phyloP scores from a whole-genome alignment of 37 sponge, comb jelly and placozoan species.

The Halichondria panicea region DNA sequence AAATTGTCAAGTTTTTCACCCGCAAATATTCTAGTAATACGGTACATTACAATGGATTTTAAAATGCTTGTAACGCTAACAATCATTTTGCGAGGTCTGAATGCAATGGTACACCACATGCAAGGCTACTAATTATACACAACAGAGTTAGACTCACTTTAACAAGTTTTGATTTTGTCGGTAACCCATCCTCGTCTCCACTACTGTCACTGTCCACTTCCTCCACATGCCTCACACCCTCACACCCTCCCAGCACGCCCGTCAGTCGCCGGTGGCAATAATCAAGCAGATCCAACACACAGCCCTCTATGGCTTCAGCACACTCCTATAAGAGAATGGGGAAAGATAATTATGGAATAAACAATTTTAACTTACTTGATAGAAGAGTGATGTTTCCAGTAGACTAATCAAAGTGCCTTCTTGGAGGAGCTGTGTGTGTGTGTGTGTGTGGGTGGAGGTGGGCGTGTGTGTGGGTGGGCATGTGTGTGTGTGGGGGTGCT shows the following conservation, averaged over 20 bases:
- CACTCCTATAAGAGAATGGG: constrained; percentile 44
- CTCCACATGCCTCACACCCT: neutral
- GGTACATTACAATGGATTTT: no score
- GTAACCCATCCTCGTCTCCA: constrained; percentile 6
- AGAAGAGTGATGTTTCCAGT: constrained; percentile 73
- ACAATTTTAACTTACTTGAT: constrained; percentile 36
- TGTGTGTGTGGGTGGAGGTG: neutral
- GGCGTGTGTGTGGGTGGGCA: neutral
- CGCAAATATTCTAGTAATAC: no score
- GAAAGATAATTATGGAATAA: neutral
- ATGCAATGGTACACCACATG: no score
- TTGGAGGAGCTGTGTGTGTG: constrained; percentile 56
- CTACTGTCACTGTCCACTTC: neutral
- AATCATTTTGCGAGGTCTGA: no score
- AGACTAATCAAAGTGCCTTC: constrained; percentile 71
- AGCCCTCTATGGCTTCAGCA: constrained; percentile 53
- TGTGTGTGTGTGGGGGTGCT: neutral
- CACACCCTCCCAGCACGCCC: constrained; percentile 20
- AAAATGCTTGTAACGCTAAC: no score
- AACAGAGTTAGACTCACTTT: no score
- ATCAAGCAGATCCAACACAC: constrained; percentile 69
- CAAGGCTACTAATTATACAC: no score
- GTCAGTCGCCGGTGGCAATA: constrained; percentile 67
- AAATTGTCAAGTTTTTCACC: no score
- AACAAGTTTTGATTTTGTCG: no score